These are phyloP conservation scores for Rutilus rutilus DNA, from an alignment of 2,113 vertebrate genomes.

Conservation along the genomic window DNA sequence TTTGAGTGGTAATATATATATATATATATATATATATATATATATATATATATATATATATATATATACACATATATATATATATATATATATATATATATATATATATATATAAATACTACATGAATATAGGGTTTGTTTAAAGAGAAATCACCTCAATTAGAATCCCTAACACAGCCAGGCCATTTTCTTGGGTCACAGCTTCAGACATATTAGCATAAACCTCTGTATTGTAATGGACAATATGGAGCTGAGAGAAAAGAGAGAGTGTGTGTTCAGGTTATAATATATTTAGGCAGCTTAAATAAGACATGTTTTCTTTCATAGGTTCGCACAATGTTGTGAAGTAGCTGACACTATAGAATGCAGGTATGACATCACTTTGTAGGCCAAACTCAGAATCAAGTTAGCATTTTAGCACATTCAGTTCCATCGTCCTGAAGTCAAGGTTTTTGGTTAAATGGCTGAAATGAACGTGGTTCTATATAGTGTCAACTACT, in stretches of 20 bases:
- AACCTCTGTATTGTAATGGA: conserved; percentile 86
- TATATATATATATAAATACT: neutral
- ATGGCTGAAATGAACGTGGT: too few species aligned
- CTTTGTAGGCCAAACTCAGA: too few species aligned
- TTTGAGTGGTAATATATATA: neutral
- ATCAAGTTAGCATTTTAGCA: too few species aligned
- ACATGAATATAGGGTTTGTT: neutral
- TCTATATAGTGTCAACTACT: too few species aligned
- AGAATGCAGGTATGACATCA: too few species aligned
- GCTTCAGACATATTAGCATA: conserved; percentile 80
- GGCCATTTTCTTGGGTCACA: conserved; percentile 73
- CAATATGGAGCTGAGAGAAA: conserved; percentile 83
- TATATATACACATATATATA: neutral
- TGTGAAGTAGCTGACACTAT: too few species aligned
- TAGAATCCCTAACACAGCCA: conserved; percentile 87
- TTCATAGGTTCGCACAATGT: neutral
- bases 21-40: neutral
- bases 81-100: neutral
- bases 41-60: neutral
- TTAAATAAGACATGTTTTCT: neutral
- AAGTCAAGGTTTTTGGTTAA: too few species aligned
- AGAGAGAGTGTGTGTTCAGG: neutral
- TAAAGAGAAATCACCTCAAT: conserved; percentile 75
- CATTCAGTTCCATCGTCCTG: too few species aligned
- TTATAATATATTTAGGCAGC: neutral